Base-by-base conservation (phyloP, 1,140 invertebrate genomes). In the Drosophila chauvacae region DNA sequence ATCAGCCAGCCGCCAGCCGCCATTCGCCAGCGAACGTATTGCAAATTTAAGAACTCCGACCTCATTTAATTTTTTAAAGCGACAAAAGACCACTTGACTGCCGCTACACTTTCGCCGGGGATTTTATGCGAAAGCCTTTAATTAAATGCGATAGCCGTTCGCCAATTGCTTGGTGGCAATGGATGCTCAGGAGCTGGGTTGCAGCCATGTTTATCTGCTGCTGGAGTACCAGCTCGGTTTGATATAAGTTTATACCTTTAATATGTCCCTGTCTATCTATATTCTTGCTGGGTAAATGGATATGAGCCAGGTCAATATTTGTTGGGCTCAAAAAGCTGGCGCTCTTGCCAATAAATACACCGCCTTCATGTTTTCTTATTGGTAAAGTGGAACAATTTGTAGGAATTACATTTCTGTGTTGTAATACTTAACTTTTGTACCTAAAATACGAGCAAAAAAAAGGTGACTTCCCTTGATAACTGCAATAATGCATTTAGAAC, bases 91-190 rank as follows among this genome's bases (percentile, higher is more conserved):
- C 75, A 63, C 55, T 77, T 77, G 56, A 47, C 48, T 77, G 47
- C 14, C 61, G 33, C 18, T 53, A 39, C 72, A 48, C 60, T 64
- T 63, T 56, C 26, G 14, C 37, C 20, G 20, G n/a, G 37, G 30
- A 39, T 35, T 45, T 45, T 50, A 41, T 58, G 61, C 37, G 16
- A 18, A 48, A 47, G 39, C 50, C 65, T 70, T 78, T 70, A 78
- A 77, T 78, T 78, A 70, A 78, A 62, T 45, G 75, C 39, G 44
- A 44, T 51, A 41, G 73, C 33, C 18, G 58, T 47, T 74, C 20
- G 35, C 2, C 35, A 10, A 65, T 41, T 41, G 50, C 26, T 33
- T 2, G n/a, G 41, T 42, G 37, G 28, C 37, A 30, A 41, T 10
- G 59, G 37, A n/a, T 28, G 26, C 13, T 47, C 45, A 26, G 41